Percentiles rank a stretch among this genome's conserved stretches.
phyloP scores from a whole-genome alignment of 92 coral and sea anemone species.

The Nematostella vectensis region DNA sequence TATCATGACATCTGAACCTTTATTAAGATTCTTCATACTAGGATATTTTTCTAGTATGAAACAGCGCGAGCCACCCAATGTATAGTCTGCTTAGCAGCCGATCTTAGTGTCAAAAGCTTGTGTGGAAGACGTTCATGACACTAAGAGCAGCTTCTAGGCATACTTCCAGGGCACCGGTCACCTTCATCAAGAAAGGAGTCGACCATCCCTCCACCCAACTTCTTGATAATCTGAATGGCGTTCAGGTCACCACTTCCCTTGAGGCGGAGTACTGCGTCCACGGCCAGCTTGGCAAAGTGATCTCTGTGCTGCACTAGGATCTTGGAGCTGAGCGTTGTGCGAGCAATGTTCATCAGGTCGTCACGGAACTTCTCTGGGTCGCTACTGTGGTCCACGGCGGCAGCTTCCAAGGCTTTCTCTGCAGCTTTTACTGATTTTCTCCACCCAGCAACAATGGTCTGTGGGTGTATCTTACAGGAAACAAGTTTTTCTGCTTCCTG shows the following conservation, averaged over 20 bases:
- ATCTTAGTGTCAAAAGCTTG: too few relatives aligned
- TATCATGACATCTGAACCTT: too few relatives aligned
- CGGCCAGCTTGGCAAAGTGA: constrained; percentile 93
- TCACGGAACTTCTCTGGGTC: constrained; percentile 73
- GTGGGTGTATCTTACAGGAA: constrained; percentile 86
- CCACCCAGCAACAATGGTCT: constrained; percentile 94
- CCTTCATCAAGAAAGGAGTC: constrained; percentile 99
- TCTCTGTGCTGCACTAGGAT: constrained; percentile 90
- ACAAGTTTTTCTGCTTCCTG: constrained; percentile 96
- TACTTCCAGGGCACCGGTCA: constrained; percentile 5
- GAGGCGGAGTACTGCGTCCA: constrained; percentile 87
- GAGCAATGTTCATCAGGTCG: constrained; percentile 96
- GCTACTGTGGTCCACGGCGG: constrained; percentile 73
- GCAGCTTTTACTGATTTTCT: constrained; percentile 84
- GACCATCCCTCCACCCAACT: constrained; percentile 91
- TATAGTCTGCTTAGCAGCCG: too few relatives aligned
- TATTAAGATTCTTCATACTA: too few relatives aligned
- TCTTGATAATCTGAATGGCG: constrained; percentile 96
- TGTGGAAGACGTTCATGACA: too few relatives aligned
- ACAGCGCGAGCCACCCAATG: too few relatives aligned
- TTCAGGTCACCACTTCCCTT: constrained; percentile 95
- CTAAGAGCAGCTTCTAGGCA: too few relatives aligned
- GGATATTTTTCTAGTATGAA: too few relatives aligned
- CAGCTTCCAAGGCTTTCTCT: constrained; percentile 73
- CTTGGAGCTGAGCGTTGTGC: constrained; percentile 96